Base-by-base conservation (phyloP, 2,797 vertebrate species). In the Eptatretus atami region DNA sequence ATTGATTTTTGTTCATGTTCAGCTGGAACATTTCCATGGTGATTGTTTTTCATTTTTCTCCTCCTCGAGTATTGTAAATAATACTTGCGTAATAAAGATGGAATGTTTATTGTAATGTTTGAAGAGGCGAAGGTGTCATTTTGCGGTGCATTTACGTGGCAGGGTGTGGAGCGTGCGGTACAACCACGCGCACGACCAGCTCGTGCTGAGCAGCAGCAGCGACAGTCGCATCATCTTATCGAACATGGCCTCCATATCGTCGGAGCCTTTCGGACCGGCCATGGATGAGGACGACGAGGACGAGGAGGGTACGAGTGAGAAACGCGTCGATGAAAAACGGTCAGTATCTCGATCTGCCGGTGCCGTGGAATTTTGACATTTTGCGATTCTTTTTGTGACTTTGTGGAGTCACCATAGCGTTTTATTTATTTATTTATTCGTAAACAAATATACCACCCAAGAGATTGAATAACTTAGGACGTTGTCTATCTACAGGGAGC, bases 241-340 rank as follows among this genome's bases (percentile, higher is more conserved):
- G 74, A 96, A 96, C 70, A 95, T 96, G 88, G 88, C 92, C 68
- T 96, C 90, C 70, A 96, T 96, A 77, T 95, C 90, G 69, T 96
- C 90, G 0, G 90, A 96, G 74, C 90, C 90, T 2, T 94, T 93
- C 13, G 90, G 90, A 31, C 90, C 94, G 71, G 73, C 94, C 74
- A 84, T 85, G 70, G 88, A 95, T 5, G 90, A 96, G 2, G 90
- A 93, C 2, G 90, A 95, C 63, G 88, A 96, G 69, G 90, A 93
- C n/a, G 79, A 74, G 72, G 81, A 77, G 63, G 79, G 77, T 4
- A 84, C 90, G 10, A 82, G 90, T 64, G 95, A 82, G 63, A 64
- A 64, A 44, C 31, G 31, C 31, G 6, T 44, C 4, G 31, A 44
- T 44, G 31, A 44, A 44, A 44, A 44, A 3, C 31, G 31, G 31